phyloP scores from a whole-genome alignment of 2,113 vertebrate species.

The Strigops habroptila region DNA sequence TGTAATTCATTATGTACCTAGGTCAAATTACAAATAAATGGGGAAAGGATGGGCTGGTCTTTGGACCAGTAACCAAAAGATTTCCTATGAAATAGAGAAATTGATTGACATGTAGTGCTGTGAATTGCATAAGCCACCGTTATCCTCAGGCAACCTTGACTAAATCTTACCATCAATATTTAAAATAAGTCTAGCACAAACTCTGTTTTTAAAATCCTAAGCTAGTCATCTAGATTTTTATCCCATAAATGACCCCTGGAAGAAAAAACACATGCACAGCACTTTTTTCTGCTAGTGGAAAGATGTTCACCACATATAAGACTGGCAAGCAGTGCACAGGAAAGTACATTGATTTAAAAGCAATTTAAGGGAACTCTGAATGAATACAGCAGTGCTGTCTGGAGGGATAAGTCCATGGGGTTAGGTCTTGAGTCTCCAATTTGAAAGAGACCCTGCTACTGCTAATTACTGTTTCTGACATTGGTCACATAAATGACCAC shows the following conservation, averaged over 20 bases:
- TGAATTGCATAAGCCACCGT: not conserved
- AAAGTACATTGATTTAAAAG: not conserved
- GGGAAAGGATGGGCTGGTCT: not conserved
- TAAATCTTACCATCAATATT: constrained; percentile 49
- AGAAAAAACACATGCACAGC: constrained; percentile 2
- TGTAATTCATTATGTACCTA: constrained; percentile 48
- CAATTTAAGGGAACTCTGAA: not conserved
- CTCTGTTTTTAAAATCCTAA: not conserved
- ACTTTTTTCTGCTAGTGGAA: not conserved
- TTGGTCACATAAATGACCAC: accelerated
- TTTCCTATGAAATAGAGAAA: not conserved
- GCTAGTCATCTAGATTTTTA: constrained; percentile 23
- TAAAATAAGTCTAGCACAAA: constrained; percentile 23
- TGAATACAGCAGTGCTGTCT: not conserved
- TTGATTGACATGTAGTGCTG: not conserved
- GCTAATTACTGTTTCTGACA: not conserved
- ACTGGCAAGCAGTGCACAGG: not conserved
- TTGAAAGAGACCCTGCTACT: not conserved
- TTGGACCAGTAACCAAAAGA: not conserved
- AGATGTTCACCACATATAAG: not conserved
- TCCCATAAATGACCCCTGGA: constrained; percentile 27
- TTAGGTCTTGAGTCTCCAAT: not conserved
- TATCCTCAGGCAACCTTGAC: constrained; percentile 54
- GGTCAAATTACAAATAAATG: constrained; percentile 30
- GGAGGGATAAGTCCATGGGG: not conserved